phyloP scores from a whole-genome alignment of 2,888 invertebrate species.

The Macrophya alboannulata region DNA sequence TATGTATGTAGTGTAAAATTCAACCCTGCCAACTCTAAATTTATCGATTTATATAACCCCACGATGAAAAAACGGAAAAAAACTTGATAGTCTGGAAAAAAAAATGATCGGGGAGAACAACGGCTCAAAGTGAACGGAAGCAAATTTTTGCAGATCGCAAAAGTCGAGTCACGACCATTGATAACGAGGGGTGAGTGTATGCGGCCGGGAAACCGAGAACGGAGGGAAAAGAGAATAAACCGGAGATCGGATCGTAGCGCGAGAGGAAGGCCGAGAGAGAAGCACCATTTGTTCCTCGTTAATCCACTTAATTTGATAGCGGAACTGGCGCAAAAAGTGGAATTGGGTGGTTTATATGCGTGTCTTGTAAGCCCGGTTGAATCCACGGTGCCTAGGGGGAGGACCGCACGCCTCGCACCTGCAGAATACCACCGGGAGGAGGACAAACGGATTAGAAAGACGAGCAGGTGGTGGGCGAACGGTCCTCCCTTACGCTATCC shows the following conservation, averaged over 20 bases:
- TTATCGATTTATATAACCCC: neutral
- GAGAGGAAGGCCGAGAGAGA: conserved; percentile 29
- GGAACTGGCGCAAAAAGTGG: conserved; percentile 32
- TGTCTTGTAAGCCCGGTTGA: conserved; percentile 48
- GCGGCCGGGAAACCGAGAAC: neutral
- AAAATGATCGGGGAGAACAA: neutral
- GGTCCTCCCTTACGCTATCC: neutral
- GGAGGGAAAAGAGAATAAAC: neutral
- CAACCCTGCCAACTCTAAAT: neutral
- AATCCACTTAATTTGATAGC: conserved; percentile 49
- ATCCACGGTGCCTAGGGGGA: conserved; percentile 4
- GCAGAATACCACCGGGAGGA: conserved; percentile 5
- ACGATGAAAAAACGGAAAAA: neutral
- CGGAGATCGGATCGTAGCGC: neutral
- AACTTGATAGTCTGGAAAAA: too few species aligned
- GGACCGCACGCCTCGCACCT: conserved; percentile 17
- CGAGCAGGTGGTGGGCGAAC: conserved; percentile 29
- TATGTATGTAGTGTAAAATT: neutral
- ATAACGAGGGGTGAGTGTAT: conserved; percentile 38
- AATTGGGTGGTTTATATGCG: conserved; percentile 45
- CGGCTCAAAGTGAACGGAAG: conserved; percentile 5
- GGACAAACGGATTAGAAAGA: conserved; percentile 52
- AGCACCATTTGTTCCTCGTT: conserved; percentile 47
- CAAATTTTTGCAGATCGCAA: conserved; percentile 31
- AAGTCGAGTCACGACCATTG: conserved; percentile 49